Base-by-base conservation (phyloP, 2,113 vertebrate genomes). In the Pterocles gutturalis region DNA sequence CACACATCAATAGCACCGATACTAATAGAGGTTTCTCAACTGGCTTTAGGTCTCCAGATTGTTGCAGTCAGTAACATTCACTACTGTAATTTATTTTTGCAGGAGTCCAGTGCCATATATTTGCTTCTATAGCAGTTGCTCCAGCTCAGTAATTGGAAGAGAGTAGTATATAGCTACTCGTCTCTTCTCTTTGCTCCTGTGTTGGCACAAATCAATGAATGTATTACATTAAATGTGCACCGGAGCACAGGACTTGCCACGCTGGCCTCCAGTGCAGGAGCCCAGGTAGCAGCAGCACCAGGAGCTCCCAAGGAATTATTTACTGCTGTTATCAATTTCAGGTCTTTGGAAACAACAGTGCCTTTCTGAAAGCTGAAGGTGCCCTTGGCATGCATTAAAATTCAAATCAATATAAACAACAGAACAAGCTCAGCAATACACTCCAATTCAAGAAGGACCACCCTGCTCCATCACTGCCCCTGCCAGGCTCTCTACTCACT, bases 11-110 rank as follows among this genome's bases (percentile, higher is more conserved):
- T 29, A 86, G 89, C 89, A 58, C 38, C 1, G 60, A 65, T 53
- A 85, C 82, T 54, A 72, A 93, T 41, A 48, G 91, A 69, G 87
- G 87, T 64, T 64, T 34, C 81, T 84, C 78, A 51, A 18, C 81
- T 69, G 73, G 2, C 73, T 94, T 65, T 13, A 85, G 57, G 57
- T 41, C 78, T 76, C 84, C 72, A 67, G 64, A 91, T 84, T 43
- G 83, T 55, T 7, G 73, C 91, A 78, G 96, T 89, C 93, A 96
- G 91, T 33, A 92, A 26, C 10, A 21, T 65, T 94, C 81, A 22
- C 33, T 11, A 26, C 75, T 91, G 80, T 79, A 85, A 89, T 96
- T 96, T 87, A 45, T 97, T 92, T 89, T 64, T 91, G 67, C 51
- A 72, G 83, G 73, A 48, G 61, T 57, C 89, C 77, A 48, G 95